Base-by-base conservation (phyloP, 1,140 invertebrate genomes). In the Pseudomyrmex flavicornis region DNA sequence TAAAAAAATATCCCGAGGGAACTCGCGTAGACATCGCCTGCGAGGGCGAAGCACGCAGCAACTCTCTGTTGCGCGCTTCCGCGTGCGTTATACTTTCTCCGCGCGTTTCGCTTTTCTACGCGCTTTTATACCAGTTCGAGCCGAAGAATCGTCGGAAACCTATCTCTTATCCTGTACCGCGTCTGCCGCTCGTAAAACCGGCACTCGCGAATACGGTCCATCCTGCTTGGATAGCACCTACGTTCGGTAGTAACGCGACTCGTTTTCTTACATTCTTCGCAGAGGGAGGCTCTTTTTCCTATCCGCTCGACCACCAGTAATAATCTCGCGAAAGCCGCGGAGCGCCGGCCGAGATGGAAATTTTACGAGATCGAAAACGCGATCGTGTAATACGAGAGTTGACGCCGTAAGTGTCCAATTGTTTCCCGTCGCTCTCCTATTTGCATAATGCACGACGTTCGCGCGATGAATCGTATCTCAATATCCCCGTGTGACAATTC, bases 181-280 rank as follows among this genome's bases (percentile, higher is more conserved):
- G 63, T 88, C 73, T 65, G 56, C 52, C 48, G 85, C 56, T 86
- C 87, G 85, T 91, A 91, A 91, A 90, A 90, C 85, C 80, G 85
- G 84, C 82, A 82, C 26, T 68, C 84, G 85, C 52, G 82, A 90
- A 90, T 90, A 89, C 84, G 82, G 83, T 84, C 89, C 75, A 86
- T 91, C 35, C 84, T 17, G 82, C 20, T 9, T 17, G 73, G 65
- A 88, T 90, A 90, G 77, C 88, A 89, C 82, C 82, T 88, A 87
- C 84, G 89, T 89, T 72, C 82, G 50, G 52, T 59, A 77, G 69
- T 79, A 88, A 86, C 84, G n/a, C 69, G 63, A 65, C 56, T 82
- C 82, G 59, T 77, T 85, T 83, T 69, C 58, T 56, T 8, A 59
- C 59, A 26, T 83, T 85, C 76, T 70, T 80, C 70, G 26, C 3